Evolutionary conservation across 1,140 invertebrate genomes (phyloP), one percentile per base, ranked within the genome.

Genomic region (Antheraea pernyi): DNA sequence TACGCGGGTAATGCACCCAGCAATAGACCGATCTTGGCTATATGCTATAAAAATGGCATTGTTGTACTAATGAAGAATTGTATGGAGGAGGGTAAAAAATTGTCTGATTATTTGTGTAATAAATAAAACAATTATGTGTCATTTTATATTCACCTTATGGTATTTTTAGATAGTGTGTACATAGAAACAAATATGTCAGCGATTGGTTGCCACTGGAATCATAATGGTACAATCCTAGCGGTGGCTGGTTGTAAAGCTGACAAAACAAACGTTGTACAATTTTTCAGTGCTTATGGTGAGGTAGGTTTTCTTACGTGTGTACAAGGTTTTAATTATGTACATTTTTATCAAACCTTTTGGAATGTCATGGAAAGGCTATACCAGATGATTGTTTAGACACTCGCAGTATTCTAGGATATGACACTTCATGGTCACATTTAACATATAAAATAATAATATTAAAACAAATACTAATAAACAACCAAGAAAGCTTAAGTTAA

Each of bases 11-110:
- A 94, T 67, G 87, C 95, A 0, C 94, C 96, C 19, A 82, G 94
- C 0, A 95, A 96, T 65, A 95, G 95, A 82, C 98, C 98, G 0
- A 94, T 96, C 30, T 90, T 99, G 30, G 96, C 95, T 0, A 95
- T 99, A 74, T 98, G 96, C 77, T 99, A 97, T 91, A 95, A 97
- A 88, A 97, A 95, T 88, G 98, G 98, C 0, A 93, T 95, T 70
- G 94, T 98, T 76, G 96, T 98, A 83, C 92, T 99, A 18, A 98
- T 99, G 97, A 95, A 95, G 78, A 95, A 96, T 85, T 97, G 98
- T 81, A 96, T 94, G 82, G 98, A 99, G 91, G 96, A 98, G 88
- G 94, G 97, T 97, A 91, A 37, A 6, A 42, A n/a, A n/a, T n/a
- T 37, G 16, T 37, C 71, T 19, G 16, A 36, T 53, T 16, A 53